These are phyloP conservation scores for Eleutherodactylus coqui DNA, from an alignment of 2,797 vertebrate genomes.

Conservation along the genomic window DNA sequence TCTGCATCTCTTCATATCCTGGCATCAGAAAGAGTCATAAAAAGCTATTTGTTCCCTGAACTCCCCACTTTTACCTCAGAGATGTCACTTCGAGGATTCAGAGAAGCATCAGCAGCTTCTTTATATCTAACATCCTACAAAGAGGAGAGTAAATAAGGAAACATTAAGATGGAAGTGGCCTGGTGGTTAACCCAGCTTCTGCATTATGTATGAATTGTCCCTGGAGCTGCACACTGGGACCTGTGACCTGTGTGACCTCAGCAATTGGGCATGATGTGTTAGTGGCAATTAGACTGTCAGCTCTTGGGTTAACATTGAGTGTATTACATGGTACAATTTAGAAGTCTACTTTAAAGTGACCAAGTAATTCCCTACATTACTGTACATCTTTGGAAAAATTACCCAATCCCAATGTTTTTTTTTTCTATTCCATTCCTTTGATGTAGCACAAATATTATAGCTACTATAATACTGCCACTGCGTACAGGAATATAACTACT, in stretches of 20 bases:
- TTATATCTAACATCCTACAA: conserved; percentile 46
- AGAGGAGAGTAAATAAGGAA: conserved; percentile 56
- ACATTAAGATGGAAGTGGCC: conserved; percentile 62
- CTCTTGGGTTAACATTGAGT: neutral
- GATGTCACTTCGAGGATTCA: conserved; percentile 50
- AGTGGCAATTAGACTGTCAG: neutral
- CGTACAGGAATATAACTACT: no score
- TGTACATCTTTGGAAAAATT: no score
- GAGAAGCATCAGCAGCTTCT: conserved; percentile 25
- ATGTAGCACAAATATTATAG: no score
- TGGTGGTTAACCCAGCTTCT: conserved; percentile 46
- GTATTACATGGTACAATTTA: neutral
- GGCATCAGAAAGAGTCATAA: conserved; percentile 27
- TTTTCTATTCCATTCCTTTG: no score
- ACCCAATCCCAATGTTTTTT: no score
- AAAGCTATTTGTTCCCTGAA: conserved; percentile 47
- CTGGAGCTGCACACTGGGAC: neutral
- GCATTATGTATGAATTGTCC: conserved; percentile 45
- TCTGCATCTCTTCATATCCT: conserved; percentile 1
- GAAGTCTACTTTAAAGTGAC: neutral
- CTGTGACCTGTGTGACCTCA: conserved; percentile 46
- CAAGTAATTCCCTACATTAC: no score
- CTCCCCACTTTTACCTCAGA: conserved; percentile 36
- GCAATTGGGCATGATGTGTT: neutral
- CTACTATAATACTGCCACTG: no score